These are phyloP conservation scores for Triplophysa bombifrons DNA, from an alignment of 2,797 vertebrate genomes.

Conservation along the genomic window DNA sequence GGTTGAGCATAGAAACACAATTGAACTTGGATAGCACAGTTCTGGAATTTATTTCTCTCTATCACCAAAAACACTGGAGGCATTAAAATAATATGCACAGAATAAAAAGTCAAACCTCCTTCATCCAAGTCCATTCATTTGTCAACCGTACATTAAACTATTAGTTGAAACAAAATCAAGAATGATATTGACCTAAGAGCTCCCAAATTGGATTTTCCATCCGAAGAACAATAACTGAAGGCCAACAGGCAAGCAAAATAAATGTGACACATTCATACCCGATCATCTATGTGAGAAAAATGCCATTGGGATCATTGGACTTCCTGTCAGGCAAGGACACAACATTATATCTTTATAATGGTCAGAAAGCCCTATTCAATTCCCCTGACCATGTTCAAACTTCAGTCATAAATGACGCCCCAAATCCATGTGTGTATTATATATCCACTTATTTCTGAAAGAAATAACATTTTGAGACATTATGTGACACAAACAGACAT, in stretches of 20 bases:
- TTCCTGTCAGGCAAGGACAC: slow-evolving; percentile 43
- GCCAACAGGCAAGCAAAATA: slow-evolving; percentile 21
- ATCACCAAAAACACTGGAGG: neutral
- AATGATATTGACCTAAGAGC: neutral
- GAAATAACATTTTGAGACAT: no score
- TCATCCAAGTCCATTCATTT: neutral
- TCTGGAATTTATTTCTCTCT: neutral
- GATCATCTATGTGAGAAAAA: slow-evolving; percentile 21
- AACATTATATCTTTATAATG: slow-evolving; percentile 44
- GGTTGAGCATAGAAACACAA: no score
- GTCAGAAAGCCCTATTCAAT: slow-evolving; percentile 16
- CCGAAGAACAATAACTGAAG: neutral
- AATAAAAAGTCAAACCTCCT: neutral
- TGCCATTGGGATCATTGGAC: slow-evolving; percentile 45
- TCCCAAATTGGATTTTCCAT: neutral
- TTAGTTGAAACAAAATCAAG: neutral
- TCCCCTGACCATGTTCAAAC: slow-evolving; percentile 20
- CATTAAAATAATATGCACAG: neutral
- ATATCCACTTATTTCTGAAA: no score
- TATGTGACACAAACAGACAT: no score
- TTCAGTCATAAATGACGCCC: slow-evolving; percentile 34
- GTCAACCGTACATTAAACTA: neutral
- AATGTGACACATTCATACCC: slow-evolving; percentile 28
- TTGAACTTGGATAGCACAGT: no score
- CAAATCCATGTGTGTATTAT: slow-evolving; percentile 22